phyloP scores from a whole-genome alignment of 2,113 vertebrate genomes.

The Porphyrio hochstetteri region DNA sequence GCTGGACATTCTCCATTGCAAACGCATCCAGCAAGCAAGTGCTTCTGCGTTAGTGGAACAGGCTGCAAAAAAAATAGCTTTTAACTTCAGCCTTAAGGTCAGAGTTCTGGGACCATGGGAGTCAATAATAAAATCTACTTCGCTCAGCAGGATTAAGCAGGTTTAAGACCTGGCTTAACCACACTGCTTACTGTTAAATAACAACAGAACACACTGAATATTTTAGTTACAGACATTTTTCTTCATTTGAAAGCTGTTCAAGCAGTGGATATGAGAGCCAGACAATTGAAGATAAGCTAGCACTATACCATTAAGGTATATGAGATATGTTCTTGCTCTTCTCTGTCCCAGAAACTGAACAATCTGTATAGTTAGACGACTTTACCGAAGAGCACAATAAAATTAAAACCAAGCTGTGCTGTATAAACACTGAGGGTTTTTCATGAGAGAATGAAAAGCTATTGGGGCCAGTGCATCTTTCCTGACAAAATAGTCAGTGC shows the following conservation, averaged over 20 bases:
- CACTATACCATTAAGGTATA: conserved; percentile 5
- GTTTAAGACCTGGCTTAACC: conserved; percentile 58
- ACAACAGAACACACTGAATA: conserved; percentile 37
- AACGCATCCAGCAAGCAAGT: conserved; percentile 34
- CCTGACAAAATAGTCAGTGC: background rate
- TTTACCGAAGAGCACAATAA: background rate
- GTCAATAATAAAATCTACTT: conserved; percentile 60
- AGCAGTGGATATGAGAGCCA: background rate
- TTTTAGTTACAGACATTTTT: conserved; percentile 34
- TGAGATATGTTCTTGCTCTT: conserved; percentile 5
- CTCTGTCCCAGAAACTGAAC: background rate
- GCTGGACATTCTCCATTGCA: conserved; percentile 30
- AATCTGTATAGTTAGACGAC: background rate
- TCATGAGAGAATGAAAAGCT: conserved; percentile 33
- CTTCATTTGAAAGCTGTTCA: conserved; percentile 37
- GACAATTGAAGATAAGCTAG: background rate
- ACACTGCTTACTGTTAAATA: conserved; percentile 40
- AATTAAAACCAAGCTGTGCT: conserved; percentile 35
- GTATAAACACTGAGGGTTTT: conserved; percentile 6
- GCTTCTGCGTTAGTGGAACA: conserved; percentile 36
- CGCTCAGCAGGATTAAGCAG: conserved; percentile 49
- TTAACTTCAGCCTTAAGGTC: conserved; percentile 57
- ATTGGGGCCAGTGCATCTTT: conserved; percentile 33
- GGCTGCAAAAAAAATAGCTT: conserved; percentile 38
- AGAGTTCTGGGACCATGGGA: conserved; percentile 46